Conservation (phyloP, 1,140 invertebrate genomes). For the Hirudo medicinalis region DNA sequence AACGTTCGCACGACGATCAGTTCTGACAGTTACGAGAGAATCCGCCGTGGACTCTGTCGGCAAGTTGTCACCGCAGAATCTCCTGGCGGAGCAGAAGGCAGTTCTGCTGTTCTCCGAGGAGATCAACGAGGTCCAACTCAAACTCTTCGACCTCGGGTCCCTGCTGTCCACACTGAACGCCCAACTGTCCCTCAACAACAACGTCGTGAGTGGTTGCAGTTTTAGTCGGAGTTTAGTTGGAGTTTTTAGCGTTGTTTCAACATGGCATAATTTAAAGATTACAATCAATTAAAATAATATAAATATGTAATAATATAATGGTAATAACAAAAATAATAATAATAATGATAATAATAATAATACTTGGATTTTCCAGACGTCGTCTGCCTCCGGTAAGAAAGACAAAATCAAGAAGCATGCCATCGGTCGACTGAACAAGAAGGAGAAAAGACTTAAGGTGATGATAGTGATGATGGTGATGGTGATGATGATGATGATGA, state of each 20-base stretch:
- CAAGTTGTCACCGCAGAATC: background rate
- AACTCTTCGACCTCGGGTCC: background rate
- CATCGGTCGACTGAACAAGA: slow-evolving; percentile 3
- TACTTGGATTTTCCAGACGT: background rate
- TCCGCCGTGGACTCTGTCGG: background rate
- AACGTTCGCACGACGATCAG: background rate
- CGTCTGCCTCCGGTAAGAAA: background rate
- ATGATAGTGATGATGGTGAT: background rate
- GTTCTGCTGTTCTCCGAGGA: background rate
- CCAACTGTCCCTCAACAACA: background rate
- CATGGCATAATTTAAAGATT: too few relatives aligned
- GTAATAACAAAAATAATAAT: background rate
- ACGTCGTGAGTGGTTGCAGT: background rate
- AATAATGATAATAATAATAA: slow-evolving; percentile 7
- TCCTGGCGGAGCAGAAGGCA: background rate
- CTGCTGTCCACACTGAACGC: background rate
- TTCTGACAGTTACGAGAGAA: too few relatives aligned
- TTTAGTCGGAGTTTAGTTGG: too few relatives aligned
- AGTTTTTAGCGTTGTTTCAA: background rate
- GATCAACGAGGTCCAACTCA: background rate
- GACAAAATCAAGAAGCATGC: slow-evolving; percentile 3
- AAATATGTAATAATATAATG: too few relatives aligned
- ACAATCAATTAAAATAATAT: background rate
- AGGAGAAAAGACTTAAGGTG: slow-evolving; percentile 7
- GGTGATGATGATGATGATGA: background rate